phyloP scores from a whole-genome alignment of 2,888 invertebrate genomes.

The Orchestes rusci region DNA sequence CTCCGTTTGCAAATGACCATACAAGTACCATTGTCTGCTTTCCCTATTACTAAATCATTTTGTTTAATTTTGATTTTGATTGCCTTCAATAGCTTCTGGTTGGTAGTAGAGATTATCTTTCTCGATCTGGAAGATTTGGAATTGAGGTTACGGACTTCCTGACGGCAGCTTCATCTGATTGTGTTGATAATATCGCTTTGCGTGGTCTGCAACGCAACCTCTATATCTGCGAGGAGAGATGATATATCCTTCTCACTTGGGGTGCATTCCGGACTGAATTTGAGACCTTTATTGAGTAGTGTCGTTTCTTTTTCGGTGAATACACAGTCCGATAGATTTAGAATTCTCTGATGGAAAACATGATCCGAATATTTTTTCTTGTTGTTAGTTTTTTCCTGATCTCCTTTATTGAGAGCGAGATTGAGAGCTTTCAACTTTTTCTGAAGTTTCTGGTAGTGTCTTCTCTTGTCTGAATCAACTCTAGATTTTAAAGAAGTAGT shows the following conservation, averaged over 20 bases:
- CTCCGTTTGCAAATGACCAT: background rate
- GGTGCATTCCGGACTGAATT: background rate
- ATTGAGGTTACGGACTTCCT: background rate
- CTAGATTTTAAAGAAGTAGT: background rate
- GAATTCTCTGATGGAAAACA: background rate
- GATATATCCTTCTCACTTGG: background rate
- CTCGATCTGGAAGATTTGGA: background rate
- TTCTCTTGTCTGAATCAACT: background rate
- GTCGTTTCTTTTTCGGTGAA: background rate
- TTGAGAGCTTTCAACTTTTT: background rate
- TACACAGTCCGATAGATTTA: background rate
- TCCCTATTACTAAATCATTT: background rate
- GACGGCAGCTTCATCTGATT: background rate
- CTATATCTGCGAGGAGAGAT: background rate
- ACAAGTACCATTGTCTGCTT: background rate
- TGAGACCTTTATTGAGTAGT: background rate
- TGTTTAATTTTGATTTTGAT: background rate
- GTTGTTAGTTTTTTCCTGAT: too few species aligned
- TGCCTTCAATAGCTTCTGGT: background rate
- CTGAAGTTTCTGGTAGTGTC: background rate
- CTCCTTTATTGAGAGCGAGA: background rate
- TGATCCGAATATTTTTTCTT: background rate
- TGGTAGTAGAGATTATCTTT: background rate
- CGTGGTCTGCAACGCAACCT: background rate
- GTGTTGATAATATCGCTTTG: background rate